Evolutionary conservation across 2,113 vertebrate genomes (phyloP).

Genomic region (Stomatorhinus ivindoensis): DNA sequence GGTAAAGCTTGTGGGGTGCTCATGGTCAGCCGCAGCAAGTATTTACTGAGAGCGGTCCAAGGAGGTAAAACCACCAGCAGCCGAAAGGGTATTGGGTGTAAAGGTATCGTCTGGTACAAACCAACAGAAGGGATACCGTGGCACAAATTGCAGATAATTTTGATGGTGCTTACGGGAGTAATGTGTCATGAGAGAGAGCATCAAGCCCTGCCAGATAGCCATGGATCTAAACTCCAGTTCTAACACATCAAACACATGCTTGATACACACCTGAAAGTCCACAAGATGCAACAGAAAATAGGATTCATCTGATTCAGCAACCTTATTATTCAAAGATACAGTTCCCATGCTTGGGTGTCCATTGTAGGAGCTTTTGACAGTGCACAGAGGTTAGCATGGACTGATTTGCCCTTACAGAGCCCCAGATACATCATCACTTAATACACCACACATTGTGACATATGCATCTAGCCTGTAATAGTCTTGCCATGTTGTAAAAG

Average conservation of each 20-base stretch:
- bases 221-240: neutral
- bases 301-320: neutral
- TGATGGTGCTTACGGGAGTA: neutral
- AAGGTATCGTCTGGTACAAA: neutral
- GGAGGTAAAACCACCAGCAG: neutral
- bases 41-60: neutral
- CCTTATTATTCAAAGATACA: neutral
- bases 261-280: neutral
- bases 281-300: neutral
- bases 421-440: neutral
- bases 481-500: too few relatives aligned
- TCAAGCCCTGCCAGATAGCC: neutral
- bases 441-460: neutral
- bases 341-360: neutral
- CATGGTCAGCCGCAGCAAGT: neutral
- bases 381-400: neutral
- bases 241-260: neutral
- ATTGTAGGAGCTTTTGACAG: neutral
- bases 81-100: neutral
- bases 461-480: neutral
- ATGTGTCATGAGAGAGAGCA: neutral
- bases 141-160: neutral
- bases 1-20: neutral
- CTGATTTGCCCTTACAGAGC: neutral
- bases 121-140: neutral